Conservation (phyloP, 2,113 vertebrate genomes). For the Myrmecophaga tridactyla region DNA sequence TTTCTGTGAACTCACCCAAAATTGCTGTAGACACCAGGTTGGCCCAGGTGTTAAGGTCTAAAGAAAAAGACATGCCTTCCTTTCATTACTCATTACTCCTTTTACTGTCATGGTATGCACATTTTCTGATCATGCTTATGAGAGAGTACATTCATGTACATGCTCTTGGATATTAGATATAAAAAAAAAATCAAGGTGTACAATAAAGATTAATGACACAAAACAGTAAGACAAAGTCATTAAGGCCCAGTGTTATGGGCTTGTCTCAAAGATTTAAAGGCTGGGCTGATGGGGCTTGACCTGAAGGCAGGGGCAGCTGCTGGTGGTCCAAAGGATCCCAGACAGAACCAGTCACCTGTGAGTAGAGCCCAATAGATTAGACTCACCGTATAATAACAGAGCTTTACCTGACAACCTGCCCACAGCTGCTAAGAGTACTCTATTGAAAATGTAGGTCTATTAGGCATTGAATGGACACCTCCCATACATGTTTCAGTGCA, state of each 20-base stretch:
- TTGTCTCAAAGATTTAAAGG: not conserved
- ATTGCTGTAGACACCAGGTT: not conserved
- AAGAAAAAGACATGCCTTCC: not conserved
- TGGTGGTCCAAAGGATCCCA: not conserved
- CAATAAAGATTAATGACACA: not conserved
- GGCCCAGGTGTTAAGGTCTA: not conserved
- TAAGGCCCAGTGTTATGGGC: not conserved
- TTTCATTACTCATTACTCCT: not conserved
- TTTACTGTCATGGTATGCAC: not conserved
- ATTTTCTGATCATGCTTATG: not conserved
- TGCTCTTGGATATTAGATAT: not conserved
- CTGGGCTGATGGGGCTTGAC: not conserved
- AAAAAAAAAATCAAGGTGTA: not conserved
- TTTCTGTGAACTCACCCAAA: not conserved
- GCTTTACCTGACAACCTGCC: no score
- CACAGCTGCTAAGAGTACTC: no score
- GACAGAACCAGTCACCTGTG: not conserved
- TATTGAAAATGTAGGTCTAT: not conserved
- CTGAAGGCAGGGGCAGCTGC: not conserved
- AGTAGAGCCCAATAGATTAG: not conserved
- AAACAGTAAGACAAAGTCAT: not conserved
- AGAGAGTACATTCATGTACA: not conserved
- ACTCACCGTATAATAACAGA: not conserved
- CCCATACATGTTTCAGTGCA: no score
- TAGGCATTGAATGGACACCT: not conserved